Percentiles rank a stretch among this genome's conserved stretches.
Conservation (phyloP, 2,888 invertebrate species). For the Psylliodes chrysocephalus region DNA sequence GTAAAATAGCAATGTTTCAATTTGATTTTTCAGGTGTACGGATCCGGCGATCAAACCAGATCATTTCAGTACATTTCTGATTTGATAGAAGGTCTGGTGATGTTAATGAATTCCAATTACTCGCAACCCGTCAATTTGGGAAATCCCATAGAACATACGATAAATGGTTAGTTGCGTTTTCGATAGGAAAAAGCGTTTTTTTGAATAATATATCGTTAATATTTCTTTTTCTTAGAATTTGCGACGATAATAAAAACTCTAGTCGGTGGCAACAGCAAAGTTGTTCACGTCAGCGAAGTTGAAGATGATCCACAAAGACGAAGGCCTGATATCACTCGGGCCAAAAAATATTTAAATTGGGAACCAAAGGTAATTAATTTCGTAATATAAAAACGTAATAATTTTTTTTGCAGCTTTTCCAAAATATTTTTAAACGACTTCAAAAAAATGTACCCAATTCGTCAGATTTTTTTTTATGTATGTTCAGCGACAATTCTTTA, state of each 20-base stretch:
- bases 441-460: no score
- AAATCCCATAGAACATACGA: constrained; percentile 97
- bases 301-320: constrained; percentile 97
- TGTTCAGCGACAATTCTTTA: no score
- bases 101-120: constrained; percentile 94
- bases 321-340: constrained; percentile 92
- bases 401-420: no score
- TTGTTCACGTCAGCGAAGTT: constrained; percentile 85
- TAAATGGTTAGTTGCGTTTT: constrained; percentile 81
- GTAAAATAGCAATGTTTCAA: constrained; percentile 11
- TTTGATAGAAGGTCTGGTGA: constrained; percentile 92
- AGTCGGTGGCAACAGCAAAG: constrained; percentile 86
- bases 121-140: constrained; percentile 94
- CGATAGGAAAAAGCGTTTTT: no score
- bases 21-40: constrained; percentile 73
- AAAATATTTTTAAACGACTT: no score
- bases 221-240: constrained; percentile 77
- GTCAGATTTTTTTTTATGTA: no score
- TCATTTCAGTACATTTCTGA: constrained; percentile 99
- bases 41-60: constrained; percentile 89
- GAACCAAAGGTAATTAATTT: constrained; percentile 81
- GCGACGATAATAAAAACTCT: constrained; percentile 85
- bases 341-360: constrained; percentile 88
- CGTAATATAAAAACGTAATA: no score
- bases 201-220: no score